Base-by-base conservation (phyloP, 2,888 invertebrate species). In the Tricholauxania praeusta region DNA sequence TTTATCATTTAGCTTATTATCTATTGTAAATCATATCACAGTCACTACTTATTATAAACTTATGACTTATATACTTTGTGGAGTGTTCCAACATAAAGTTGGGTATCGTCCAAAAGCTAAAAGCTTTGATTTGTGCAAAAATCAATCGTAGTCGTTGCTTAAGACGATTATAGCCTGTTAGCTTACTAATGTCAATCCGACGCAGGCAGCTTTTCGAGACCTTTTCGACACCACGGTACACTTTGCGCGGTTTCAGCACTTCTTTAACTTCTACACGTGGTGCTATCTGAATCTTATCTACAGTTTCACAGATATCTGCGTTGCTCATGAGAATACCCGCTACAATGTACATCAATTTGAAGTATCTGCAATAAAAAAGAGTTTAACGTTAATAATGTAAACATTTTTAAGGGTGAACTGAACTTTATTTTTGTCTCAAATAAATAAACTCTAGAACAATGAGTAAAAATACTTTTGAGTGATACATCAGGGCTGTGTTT, bases 271-370 rank as follows among this genome's bases (percentile, higher is more conserved):
- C 82, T 22, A 83, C 81, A 72, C 83, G 81, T 73, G 86, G 86
- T 63, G 85, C 81, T 48, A 86, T 83, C 73, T 84, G 83, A 17
- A 86, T 85, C 77, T 83, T 79, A 76, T 86, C 86, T 22, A 86
- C 85, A 8, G 85, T 86, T 65, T 85, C 83, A 77, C 86, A 86
- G 67, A 86, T 82, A 72, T 84, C 84, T 72, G 80, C 85, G 75
- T 86, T 85, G 74, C 86, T 84, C 64, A 84, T 80, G 52, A 86
- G 78, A 64, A 86, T 86, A 52, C 86, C 86, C 49, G 85, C 83
- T 52, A 86, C 86, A 75, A 86, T 86, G 77, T 86, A 86, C 79
- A 86, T 83, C 76, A 86, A 80, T 77, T 86, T 86, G 72, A 86
- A 82, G 72, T 86, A 84, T 79, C 86, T 86, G 75, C 51, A 69